phyloP scores from a whole-genome alignment of 2,113 vertebrate genomes.

The Leucoraja erinaceus region DNA sequence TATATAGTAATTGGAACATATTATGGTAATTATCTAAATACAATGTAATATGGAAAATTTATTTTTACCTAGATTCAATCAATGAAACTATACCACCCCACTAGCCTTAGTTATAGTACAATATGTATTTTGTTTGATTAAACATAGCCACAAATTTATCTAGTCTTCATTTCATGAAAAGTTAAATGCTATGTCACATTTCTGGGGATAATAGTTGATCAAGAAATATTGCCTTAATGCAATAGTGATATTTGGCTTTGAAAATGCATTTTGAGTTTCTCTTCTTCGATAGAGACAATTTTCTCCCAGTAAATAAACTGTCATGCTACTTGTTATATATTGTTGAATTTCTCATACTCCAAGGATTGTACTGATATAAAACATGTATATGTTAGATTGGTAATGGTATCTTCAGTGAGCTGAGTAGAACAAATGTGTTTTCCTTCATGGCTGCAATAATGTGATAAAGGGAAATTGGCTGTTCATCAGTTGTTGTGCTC shows the following conservation, averaged over 20 bases:
- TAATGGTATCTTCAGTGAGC: constrained; percentile 99
- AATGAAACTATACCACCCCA: not conserved
- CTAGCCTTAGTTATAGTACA: constrained; percentile 8
- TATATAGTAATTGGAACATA: not conserved
- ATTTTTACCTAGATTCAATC: not conserved
- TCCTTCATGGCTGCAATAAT: constrained; percentile 92
- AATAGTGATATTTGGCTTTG: constrained; percentile 80
- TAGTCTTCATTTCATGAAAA: constrained; percentile 56
- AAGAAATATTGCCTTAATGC: constrained; percentile 96
- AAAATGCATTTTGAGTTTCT: constrained; percentile 84
- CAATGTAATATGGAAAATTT: constrained; percentile 24
- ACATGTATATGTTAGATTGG: constrained; percentile 99
- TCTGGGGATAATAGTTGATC: constrained; percentile 68
- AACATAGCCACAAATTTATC: constrained; percentile 25
- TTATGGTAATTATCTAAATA: constrained; percentile 26
- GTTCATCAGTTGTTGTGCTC: constrained; percentile 88
- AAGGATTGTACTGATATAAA: constrained; percentile 97
- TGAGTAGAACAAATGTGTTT: constrained; percentile 99
- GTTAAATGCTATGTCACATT: constrained; percentile 73
- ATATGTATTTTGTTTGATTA: constrained; percentile 28
- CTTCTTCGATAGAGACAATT: constrained; percentile 96
- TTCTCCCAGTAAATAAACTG: constrained; percentile 99
- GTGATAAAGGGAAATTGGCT: constrained; percentile 98
- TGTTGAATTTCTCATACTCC: constrained; percentile 79
- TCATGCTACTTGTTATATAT: constrained; percentile 99